Evolutionary conservation across 2,113 vertebrate genomes (phyloP), one percentile per base, ranked within the genome.

Genomic region (Galemys pyrenaicus): DNA sequence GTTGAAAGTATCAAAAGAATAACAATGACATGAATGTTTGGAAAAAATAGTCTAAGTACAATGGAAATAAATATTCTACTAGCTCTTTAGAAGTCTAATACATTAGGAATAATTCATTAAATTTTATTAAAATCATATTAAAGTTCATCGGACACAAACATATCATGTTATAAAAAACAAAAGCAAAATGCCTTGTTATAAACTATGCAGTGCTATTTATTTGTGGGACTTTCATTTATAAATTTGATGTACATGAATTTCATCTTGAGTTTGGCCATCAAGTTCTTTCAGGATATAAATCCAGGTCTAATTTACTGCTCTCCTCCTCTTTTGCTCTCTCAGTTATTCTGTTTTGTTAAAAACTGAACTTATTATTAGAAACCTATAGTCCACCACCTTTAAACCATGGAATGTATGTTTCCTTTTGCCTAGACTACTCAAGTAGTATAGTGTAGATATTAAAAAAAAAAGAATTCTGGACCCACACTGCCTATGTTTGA

Each of bases 51-150:
- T 64, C 8, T 65, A 91, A 96, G 46, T 83, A 77, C 20, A 87
- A 82, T 70, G 32, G 24, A 96, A 94, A 78, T 78, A 15, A 92
- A 90, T 35, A 87, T 81, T 92, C 32, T 94, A 73, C 28, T 82
- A 65, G n/a, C 4, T 51, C 88, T 94, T 74, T n/a, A 75, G 54
- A 91, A 77, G 17, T 86, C 46, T 94, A 71, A 62, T 11, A 81
- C 62, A 89, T n/a, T 80, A 91, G 73, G 35, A 95, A 84, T 93
- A 86, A 77, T 65, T 83, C 82, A 60, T 70, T 95, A 89, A 85
- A 56, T 16, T 80, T 64, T 84, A 62, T 54, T 92, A 87, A 77
- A 92, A 75, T 51, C 30, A 35, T 89, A 51, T 71, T 65, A 82
- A 89, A 90, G 32, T 35, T 84, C 68, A 91, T 83, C 89, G 83